These are phyloP conservation scores for Plagodis dolabraria DNA, from an alignment of 2,888 invertebrate genomes.

Conservation along the genomic window DNA sequence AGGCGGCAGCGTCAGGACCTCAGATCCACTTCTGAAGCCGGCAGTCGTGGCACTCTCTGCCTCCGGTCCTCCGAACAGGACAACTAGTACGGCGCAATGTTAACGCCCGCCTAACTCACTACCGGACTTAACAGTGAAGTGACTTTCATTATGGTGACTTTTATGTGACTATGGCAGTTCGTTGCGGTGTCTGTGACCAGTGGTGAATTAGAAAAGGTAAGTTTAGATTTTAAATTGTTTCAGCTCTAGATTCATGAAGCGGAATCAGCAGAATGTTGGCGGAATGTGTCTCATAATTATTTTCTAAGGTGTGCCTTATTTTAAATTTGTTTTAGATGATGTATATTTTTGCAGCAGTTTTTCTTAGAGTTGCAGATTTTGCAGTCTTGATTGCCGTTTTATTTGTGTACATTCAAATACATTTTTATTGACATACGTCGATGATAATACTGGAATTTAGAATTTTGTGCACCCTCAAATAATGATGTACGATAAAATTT, in stretches of 20 bases:
- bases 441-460: too few species aligned
- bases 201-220: slow-evolving; percentile 62
- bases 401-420: too few species aligned
- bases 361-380: neutral
- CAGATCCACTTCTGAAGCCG: slow-evolving; percentile 67
- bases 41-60: slow-evolving; percentile 53
- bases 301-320: neutral
- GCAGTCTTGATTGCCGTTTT: neutral
- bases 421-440: too few species aligned
- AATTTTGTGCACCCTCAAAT: too few species aligned
- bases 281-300: neutral
- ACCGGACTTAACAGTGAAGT: slow-evolving; percentile 53
- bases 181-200: slow-evolving; percentile 48
- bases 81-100: slow-evolving; percentile 58
- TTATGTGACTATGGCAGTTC: slow-evolving; percentile 52
- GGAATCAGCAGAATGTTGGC: slow-evolving; percentile 6
- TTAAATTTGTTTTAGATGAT: neutral
- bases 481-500: too few species aligned
- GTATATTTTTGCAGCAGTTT: neutral
- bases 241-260: neutral
- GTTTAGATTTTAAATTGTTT: slow-evolving; percentile 26
- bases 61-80: slow-evolving; percentile 43
- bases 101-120: slow-evolving; percentile 40
- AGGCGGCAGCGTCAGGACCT: slow-evolving; percentile 58
- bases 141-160: slow-evolving; percentile 54